Percentiles rank a stretch among this genome's conserved stretches.
Evolutionary conservation across 2,888 invertebrate species (phyloP).

Genomic region (Pristionchus arcanus): DNA sequence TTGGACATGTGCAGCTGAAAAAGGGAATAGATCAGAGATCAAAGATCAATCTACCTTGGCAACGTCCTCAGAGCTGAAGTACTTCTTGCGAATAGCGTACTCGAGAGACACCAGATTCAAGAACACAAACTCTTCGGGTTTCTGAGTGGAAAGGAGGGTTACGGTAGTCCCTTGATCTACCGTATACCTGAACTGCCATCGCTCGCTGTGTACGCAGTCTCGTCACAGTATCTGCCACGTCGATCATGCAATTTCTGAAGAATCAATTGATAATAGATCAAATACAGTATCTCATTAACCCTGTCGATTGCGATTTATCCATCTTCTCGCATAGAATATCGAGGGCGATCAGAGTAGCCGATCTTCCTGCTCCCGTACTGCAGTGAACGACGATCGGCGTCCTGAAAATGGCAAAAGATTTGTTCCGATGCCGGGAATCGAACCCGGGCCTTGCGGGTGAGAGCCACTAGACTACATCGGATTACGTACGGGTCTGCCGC

Average conservation of each 20-base stretch:
- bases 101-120: slow-evolving; percentile 69
- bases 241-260: slow-evolving; percentile 53
- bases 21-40: background rate
- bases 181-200: slow-evolving; percentile 64
- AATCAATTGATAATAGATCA: background rate
- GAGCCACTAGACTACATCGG: slow-evolving; percentile 51
- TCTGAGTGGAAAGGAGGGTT: slow-evolving; percentile 56
- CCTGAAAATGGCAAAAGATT: slow-evolving; percentile 43
- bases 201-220: slow-evolving; percentile 69
- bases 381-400: slow-evolving; percentile 71
- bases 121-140: slow-evolving; percentile 69
- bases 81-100: slow-evolving; percentile 68
- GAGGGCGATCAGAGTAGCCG: slow-evolving; percentile 68
- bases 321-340: slow-evolving; percentile 71
- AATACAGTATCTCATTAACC: background rate
- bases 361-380: slow-evolving; percentile 69
- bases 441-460: slow-evolving; percentile 66
- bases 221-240: slow-evolving; percentile 70
- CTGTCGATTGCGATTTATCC: slow-evolving; percentile 59
- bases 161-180: slow-evolving; percentile 16
- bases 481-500: background rate
- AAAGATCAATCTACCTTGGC: slow-evolving; percentile 16
- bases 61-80: slow-evolving; percentile 52
- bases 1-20: slow-evolving; percentile 49
- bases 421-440: slow-evolving; percentile 69